A percentile compares a stretch with the other conserved stretches of the same genome.
These are phyloP conservation scores for Anguilla japonica DNA, from an alignment of 2,113 vertebrate species.

Conservation along the genomic window DNA sequence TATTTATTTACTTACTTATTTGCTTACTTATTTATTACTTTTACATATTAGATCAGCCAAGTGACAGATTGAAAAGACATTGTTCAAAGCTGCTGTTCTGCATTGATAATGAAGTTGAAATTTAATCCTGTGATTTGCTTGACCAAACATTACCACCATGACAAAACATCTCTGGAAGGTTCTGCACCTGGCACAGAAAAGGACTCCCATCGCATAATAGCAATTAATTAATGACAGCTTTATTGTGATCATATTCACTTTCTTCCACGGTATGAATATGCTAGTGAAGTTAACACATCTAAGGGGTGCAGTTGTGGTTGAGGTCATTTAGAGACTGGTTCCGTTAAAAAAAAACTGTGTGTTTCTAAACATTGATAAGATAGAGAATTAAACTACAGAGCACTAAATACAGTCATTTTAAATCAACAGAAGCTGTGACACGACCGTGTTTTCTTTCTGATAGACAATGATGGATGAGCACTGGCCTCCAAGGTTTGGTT, in stretches of 20 bases:
- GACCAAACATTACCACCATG: conserved; percentile 4
- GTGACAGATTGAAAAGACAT: conserved; percentile 55
- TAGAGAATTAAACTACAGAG: conserved; percentile 31
- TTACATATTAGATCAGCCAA: conserved; percentile 55
- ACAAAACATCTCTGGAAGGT: neutral
- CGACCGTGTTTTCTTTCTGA: conserved; percentile 29
- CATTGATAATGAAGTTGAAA: conserved; percentile 42
- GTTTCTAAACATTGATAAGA: conserved; percentile 5
- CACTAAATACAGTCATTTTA: conserved; percentile 32
- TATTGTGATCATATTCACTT: neutral
- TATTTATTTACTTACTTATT: neutral
- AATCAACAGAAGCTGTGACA: conserved; percentile 36
- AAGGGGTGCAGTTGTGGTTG: neutral
- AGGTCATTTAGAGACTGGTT: neutral
- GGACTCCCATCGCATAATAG: conserved; percentile 18
- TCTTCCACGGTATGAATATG: neutral
- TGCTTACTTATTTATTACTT: conserved; percentile 25
- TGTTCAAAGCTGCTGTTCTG: conserved; percentile 41
- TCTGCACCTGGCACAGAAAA: neutral
- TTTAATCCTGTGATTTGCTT: conserved; percentile 45
- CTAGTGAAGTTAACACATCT: neutral
- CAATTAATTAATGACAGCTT: neutral
- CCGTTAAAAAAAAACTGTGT: conserved; percentile 5
- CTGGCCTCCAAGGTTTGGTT: conserved; percentile 39
- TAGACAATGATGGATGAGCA: conserved; percentile 49